Percentiles rank a stretch among this genome's conserved stretches.
These are phyloP conservation scores for Teleogryllus occipitalis DNA, from an alignment of 1,140 invertebrate genomes.

Conservation along the genomic window DNA sequence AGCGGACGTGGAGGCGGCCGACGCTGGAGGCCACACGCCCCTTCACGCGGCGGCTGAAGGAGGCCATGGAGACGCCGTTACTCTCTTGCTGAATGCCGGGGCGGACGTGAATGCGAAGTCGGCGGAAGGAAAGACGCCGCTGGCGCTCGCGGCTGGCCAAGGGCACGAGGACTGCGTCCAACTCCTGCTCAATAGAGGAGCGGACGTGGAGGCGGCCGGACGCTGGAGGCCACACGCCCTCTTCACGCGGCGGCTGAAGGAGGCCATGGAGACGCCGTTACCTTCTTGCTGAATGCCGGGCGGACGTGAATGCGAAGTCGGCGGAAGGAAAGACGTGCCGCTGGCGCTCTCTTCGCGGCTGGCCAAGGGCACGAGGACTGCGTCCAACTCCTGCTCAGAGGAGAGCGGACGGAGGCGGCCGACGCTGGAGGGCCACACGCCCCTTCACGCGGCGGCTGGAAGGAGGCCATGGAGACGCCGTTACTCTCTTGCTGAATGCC, in stretches of 20 bases:
- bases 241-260: background rate
- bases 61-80: no score
- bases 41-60: no score
- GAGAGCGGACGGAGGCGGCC: constrained; percentile 55
- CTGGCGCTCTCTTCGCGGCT: constrained; percentile 27
- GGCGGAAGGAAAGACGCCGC: no score
- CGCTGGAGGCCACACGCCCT: background rate
- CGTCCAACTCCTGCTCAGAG: constrained; percentile 56
- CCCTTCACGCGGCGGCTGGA: constrained; percentile 30
- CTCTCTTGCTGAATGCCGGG: no score
- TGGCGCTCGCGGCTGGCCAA: no score
- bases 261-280: constrained; percentile 40
- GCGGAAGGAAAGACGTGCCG: constrained; percentile 37
- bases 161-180: background rate
- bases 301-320: constrained; percentile 46
- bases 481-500: constrained; percentile 42
- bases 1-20: no score
- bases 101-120: no score
- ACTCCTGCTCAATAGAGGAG: background rate
- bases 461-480: constrained; percentile 36
- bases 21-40: no score
- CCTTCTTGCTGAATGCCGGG: constrained; percentile 50
- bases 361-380: constrained; percentile 6
- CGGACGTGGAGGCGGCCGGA: background rate
- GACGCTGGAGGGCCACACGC: constrained; percentile 65